Evolutionary conservation across 2,888 invertebrate genomes (phyloP).

Genomic region (Orgyia antiqua): DNA sequence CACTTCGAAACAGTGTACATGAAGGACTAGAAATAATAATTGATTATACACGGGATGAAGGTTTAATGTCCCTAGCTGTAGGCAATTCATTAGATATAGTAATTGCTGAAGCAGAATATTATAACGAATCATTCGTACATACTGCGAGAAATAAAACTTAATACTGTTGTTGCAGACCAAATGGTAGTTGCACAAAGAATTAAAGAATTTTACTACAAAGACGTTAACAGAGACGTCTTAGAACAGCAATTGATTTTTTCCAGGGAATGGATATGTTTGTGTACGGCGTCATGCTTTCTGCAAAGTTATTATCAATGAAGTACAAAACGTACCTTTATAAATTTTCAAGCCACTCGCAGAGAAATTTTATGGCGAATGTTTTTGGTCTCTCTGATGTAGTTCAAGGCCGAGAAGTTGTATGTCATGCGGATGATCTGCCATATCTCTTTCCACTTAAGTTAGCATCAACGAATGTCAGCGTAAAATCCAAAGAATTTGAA

Average conservation of each 20-base stretch:
- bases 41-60: conserved; percentile 85
- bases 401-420: conserved; percentile 23
- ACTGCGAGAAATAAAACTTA: conserved; percentile 26
- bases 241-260: conserved; percentile 28
- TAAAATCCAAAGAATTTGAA: conserved; percentile 30
- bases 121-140: conserved; percentile 41
- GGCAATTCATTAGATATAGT: conserved; percentile 19
- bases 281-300: conserved; percentile 28
- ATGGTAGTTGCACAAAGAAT: conserved; percentile 38
- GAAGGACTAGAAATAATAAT: conserved; percentile 80
- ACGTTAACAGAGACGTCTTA: conserved; percentile 29
- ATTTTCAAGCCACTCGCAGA: conserved; percentile 42
- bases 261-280: conserved; percentile 31
- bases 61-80: conserved; percentile 38
- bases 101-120: conserved; percentile 30
- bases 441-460: conserved; percentile 38
- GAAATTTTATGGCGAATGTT: conserved; percentile 32
- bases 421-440: conserved; percentile 43
- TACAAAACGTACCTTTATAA: conserved; percentile 45
- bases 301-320: conserved; percentile 30
- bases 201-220: conserved; percentile 34
- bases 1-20: conserved; percentile 62
- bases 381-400: conserved; percentile 19
- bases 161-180: conserved; percentile 32
- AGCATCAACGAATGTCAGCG: conserved; percentile 22